A percentile compares a stretch with the other conserved stretches of the same genome.
phyloP scores from a whole-genome alignment of 2,113 vertebrate species.

The Semicossyphus pulcher region DNA sequence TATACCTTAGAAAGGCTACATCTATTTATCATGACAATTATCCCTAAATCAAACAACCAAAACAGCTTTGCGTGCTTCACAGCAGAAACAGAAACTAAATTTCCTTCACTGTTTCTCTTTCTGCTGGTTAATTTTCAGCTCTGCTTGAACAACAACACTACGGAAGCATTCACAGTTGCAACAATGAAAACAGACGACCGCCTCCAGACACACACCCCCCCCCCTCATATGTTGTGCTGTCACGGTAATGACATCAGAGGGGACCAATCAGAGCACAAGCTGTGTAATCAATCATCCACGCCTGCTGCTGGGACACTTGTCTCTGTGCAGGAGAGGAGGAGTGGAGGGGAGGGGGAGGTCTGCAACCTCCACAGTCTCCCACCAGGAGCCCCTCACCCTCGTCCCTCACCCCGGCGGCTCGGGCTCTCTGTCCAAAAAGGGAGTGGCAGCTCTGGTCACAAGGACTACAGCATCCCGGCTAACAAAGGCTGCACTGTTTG shows the following conservation, averaged over 20 bases:
- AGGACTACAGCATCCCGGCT: slow-evolving; percentile 69
- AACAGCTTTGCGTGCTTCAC: not conserved
- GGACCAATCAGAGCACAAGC: slow-evolving; percentile 45
- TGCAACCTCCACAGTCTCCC: slow-evolving; percentile 21
- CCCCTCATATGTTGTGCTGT: slow-evolving; percentile 15
- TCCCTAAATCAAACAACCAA: not conserved
- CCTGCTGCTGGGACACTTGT: slow-evolving; percentile 53
- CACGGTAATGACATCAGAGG: slow-evolving; percentile 15
- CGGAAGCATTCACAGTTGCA: slow-evolving; percentile 20
- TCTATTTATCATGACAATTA: not conserved
- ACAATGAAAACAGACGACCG: slow-evolving; percentile 54
- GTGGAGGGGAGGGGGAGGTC: not conserved
- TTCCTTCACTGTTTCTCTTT: not conserved
- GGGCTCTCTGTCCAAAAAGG: slow-evolving; percentile 59
- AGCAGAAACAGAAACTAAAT: not conserved
- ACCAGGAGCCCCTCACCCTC: not conserved
- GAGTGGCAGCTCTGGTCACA: slow-evolving; percentile 78
- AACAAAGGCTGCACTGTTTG: slow-evolving; percentile 83
- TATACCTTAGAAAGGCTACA: no score
- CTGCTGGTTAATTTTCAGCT: slow-evolving; percentile 8
- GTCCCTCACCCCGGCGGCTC: slow-evolving; percentile 31
- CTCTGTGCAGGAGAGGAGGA: not conserved
- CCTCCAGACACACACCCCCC: slow-evolving; percentile 48
- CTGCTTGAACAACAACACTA: slow-evolving; percentile 30
- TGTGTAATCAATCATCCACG: slow-evolving; percentile 65